Evolutionary conservation across 2,888 invertebrate genomes (phyloP).

Genomic region (Urechis unicinctus): DNA sequence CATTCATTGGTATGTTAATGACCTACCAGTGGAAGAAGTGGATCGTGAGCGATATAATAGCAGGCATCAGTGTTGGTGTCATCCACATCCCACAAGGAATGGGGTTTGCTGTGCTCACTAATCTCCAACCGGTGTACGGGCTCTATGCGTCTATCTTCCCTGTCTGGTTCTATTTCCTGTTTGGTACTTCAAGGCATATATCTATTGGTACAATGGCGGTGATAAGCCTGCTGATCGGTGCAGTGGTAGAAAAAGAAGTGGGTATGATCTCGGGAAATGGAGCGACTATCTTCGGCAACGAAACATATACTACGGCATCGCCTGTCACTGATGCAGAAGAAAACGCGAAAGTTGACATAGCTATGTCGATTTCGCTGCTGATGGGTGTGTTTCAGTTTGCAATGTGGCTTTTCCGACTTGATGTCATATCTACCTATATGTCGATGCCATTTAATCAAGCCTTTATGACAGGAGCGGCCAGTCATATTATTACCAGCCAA

Average conservation of each 20-base stretch:
- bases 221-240: constrained; percentile 41
- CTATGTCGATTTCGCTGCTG: too few species aligned
- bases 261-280: too few species aligned
- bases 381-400: constrained; percentile 57
- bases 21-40: constrained; percentile 36
- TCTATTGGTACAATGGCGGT: constrained; percentile 60
- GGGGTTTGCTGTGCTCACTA: too few species aligned
- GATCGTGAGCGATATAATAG: constrained; percentile 35
- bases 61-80: constrained; percentile 45
- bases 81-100: too few species aligned
- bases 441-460: constrained; percentile 60
- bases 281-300: too few species aligned
- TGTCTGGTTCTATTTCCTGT: too few species aligned
- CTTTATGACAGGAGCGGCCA: constrained; percentile 28
- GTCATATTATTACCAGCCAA: constrained; percentile 22
- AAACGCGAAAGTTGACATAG: constrained; percentile 11
- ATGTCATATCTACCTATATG: constrained; percentile 68
- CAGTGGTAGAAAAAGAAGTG: constrained; percentile 23
- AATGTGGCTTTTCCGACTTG: constrained; percentile 71
- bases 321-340: too few species aligned
- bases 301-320: too few species aligned
- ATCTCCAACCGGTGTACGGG: constrained; percentile 53
- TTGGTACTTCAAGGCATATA: too few species aligned
- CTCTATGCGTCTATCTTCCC: constrained; percentile 86
- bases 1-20: constrained; percentile 32